phyloP scores from a whole-genome alignment of 2,797 vertebrate species.

The Otus scops region DNA sequence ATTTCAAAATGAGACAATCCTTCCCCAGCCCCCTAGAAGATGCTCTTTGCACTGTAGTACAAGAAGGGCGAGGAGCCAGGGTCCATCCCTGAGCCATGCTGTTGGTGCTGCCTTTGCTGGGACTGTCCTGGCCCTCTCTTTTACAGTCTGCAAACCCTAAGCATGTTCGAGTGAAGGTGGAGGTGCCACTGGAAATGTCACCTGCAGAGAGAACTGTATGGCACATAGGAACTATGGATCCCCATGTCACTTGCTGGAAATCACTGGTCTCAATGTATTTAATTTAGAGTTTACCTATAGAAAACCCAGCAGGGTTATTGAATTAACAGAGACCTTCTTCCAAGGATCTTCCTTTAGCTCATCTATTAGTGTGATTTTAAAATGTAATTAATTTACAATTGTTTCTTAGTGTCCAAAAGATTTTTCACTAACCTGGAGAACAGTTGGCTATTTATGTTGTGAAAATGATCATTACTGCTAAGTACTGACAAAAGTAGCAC shows the following conservation, averaged over 20 bases:
- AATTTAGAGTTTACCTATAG: neutral
- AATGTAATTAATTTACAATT: neutral
- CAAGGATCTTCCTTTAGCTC: neutral
- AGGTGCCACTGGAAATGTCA: neutral
- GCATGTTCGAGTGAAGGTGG: neutral
- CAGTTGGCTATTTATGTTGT: neutral
- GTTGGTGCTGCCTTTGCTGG: neutral
- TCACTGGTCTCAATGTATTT: neutral
- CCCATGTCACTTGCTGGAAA: neutral
- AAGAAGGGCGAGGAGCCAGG: rapidly evolving
- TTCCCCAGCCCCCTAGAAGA: neutral
- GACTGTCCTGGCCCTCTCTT: neutral
- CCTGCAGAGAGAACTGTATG: neutral
- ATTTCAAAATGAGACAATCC: neutral
- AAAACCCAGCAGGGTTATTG: neutral
- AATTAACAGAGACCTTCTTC: neutral
- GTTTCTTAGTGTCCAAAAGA: neutral
- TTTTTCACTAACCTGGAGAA: neutral
- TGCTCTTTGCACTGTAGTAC: neutral
- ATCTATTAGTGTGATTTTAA: neutral
- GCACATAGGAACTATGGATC: neutral
- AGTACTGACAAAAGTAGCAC: neutral
- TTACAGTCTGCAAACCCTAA: neutral
- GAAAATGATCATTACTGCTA: neutral
- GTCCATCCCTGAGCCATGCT: neutral